phyloP scores from a whole-genome alignment of 2,113 vertebrate genomes.

The Clupea harengus region DNA sequence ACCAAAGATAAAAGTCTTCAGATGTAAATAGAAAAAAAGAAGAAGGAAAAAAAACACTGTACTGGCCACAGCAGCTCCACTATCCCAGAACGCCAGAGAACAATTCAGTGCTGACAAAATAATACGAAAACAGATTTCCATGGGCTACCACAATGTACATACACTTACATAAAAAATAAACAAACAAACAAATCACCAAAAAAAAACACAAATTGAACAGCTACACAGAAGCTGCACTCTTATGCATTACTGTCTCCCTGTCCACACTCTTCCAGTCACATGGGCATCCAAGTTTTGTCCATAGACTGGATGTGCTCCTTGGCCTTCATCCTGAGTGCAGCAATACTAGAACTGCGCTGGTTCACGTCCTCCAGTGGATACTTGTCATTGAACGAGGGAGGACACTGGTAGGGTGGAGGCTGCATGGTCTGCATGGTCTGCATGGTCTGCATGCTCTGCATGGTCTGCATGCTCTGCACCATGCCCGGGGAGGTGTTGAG shows the following conservation, averaged over 20 bases:
- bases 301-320: constrained; percentile 92
- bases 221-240: neutral
- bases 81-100: neutral
- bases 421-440: constrained; percentile 84
- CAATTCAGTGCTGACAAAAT: neutral
- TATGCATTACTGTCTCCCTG: neutral
- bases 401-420: constrained; percentile 79
- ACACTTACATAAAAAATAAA: too few relatives aligned
- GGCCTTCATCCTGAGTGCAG: constrained; percentile 85
- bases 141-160: too few relatives aligned
- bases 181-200: too few relatives aligned
- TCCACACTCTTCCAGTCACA: constrained; percentile 65
- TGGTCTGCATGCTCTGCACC: constrained; percentile 75
- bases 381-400: constrained; percentile 82
- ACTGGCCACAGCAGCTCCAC: too few relatives aligned
- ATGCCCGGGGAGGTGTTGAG: constrained; percentile 74
- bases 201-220: neutral
- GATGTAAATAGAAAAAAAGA: too few relatives aligned
- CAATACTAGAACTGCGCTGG: constrained; percentile 86
- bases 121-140: too few relatives aligned
- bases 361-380: constrained; percentile 83
- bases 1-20: too few relatives aligned
- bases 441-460: constrained; percentile 73
- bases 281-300: constrained; percentile 91
- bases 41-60: too few relatives aligned